These are phyloP conservation scores for Silurus lanzhouensis DNA, from an alignment of 2,797 vertebrate genomes.

Conservation along the genomic window DNA sequence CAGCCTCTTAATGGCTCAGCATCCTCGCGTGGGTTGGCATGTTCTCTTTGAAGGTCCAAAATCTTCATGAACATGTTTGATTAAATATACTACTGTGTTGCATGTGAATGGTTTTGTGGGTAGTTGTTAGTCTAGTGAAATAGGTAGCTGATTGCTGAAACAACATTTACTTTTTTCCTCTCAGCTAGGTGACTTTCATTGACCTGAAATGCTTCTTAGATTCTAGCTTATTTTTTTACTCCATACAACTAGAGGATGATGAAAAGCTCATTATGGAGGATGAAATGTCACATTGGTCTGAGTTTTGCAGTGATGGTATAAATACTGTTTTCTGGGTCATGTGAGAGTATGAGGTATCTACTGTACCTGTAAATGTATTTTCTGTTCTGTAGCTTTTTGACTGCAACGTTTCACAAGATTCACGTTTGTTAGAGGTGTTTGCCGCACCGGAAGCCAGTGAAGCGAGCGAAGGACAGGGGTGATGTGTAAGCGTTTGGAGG, in stretches of 20 bases:
- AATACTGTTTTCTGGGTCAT: neutral
- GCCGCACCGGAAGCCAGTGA: no score
- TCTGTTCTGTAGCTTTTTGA: neutral
- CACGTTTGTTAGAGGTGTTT: no score
- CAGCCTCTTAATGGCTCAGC: no score
- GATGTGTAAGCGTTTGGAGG: no score
- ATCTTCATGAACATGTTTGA: no score
- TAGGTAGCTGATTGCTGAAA: neutral
- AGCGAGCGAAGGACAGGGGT: no score
- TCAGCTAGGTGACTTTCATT: neutral
- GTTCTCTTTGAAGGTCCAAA: no score
- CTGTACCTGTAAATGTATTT: neutral
- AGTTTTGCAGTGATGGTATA: neutral
- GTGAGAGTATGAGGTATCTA: neutral
- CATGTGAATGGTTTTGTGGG: neutral
- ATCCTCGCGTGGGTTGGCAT: no score
- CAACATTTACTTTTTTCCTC: neutral
- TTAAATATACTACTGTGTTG: no score
- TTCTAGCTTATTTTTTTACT: neutral
- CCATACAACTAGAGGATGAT: neutral
- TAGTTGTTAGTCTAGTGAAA: neutral
- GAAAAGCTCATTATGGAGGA: neutral
- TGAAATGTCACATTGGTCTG: neutral
- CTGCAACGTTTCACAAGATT: no score
- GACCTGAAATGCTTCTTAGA: neutral